Percentiles rank a stretch among this genome's conserved stretches.
Conservation (phyloP, 1,140 invertebrate genomes). For the Hypothenemus hampei region DNA sequence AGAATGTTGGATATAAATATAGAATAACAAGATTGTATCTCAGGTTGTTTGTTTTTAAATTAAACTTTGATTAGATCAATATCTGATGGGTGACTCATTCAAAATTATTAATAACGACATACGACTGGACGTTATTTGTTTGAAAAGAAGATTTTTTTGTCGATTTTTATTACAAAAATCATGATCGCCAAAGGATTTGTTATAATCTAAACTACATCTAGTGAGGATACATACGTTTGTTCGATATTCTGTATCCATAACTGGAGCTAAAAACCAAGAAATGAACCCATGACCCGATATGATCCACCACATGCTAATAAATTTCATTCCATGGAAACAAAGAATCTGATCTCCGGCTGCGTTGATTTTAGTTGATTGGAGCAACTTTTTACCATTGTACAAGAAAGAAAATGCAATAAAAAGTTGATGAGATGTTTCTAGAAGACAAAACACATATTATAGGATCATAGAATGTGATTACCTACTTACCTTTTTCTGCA, state of each 20-base stretch:
- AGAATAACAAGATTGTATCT: too few species aligned
- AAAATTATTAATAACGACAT: too few species aligned
- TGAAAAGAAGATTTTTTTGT: too few species aligned
- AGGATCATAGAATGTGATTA: neutral
- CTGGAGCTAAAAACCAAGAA: conserved; percentile 1
- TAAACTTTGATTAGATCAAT: neutral
- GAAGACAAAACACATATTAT: too few species aligned
- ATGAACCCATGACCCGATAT: conserved; percentile 31
- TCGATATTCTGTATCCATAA: neutral
- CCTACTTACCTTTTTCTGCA: conserved; percentile 23
- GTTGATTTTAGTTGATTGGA: conserved; percentile 6
- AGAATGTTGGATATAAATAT: too few species aligned
- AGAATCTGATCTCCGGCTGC: conserved; percentile 32
- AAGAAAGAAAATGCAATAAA: conserved; percentile 31
- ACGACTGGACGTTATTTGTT: too few species aligned
- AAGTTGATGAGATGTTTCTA: conserved; percentile 16
- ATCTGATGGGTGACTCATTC: too few species aligned
- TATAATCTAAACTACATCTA: too few species aligned
- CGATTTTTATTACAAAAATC: too few species aligned
- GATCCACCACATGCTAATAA: conserved; percentile 42
- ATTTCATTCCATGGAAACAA: conserved; percentile 40
- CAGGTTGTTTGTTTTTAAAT: neutral
- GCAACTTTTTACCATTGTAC: conserved; percentile 31
- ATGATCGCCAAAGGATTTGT: too few species aligned
- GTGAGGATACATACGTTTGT: conserved; percentile 5